Evolutionary conservation across 2,888 invertebrate genomes (phyloP).

Genomic region (Augochlorella aurata): DNA sequence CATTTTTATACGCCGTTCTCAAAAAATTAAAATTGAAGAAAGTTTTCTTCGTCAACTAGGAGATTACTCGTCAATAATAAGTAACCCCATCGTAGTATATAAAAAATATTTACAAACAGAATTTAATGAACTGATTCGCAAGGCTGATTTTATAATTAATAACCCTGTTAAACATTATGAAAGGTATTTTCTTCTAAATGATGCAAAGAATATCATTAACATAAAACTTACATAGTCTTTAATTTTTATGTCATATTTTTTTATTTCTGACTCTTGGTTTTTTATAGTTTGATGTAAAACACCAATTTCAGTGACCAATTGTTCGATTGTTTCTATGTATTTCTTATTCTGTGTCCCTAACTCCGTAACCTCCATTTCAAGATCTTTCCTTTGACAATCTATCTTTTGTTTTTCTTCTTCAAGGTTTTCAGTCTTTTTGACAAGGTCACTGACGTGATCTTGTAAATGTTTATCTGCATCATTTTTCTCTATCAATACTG

Average conservation of each 20-base stretch:
- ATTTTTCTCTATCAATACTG: constrained; percentile 31
- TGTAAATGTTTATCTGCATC: constrained; percentile 27
- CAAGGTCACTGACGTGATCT: constrained; percentile 35
- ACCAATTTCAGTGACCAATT: constrained; percentile 46
- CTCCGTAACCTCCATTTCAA: constrained; percentile 38
- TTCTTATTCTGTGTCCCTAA: constrained; percentile 60
- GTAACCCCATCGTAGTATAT: no score
- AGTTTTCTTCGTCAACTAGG: no score
- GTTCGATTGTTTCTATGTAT: constrained; percentile 45
- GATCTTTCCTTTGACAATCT: constrained; percentile 48
- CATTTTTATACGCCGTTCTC: no score
- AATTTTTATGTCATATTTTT: constrained; percentile 37
- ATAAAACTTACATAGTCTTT: neutral
- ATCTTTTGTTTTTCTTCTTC: constrained; percentile 55
- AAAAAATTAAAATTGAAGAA: no score
- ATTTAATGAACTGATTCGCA: no score
- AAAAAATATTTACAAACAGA: no score
- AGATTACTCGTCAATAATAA: no score
- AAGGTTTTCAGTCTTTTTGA: constrained; percentile 49
- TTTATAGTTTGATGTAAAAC: constrained; percentile 41
- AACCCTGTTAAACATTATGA: no score
- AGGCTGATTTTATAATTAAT: no score
- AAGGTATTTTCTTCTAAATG: no score
- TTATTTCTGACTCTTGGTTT: constrained; percentile 45
- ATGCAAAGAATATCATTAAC: no score